Evolutionary conservation across 1,140 invertebrate species (phyloP).

Genomic region (Callitettix versicolor): DNA sequence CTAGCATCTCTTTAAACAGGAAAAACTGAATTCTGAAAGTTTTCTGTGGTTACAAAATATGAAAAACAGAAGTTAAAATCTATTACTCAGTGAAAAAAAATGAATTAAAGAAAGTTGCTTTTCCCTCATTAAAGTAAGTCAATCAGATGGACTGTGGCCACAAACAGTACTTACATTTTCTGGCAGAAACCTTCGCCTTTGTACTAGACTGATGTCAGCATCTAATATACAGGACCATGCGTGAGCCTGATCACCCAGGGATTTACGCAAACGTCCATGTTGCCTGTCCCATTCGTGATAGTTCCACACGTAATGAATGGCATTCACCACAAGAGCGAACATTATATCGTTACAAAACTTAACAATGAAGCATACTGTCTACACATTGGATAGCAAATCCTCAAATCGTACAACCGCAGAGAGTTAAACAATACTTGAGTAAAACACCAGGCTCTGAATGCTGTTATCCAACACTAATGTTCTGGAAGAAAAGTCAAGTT

Average conservation of each 20-base stretch:
- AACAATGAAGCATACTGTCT: not conserved
- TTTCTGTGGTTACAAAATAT: no score
- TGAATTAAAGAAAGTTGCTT: no score
- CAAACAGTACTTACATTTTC: no score
- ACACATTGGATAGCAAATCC: not conserved
- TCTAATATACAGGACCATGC: no score
- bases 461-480: not conserved
- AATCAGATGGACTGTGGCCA: no score
- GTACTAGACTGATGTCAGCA: no score
- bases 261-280: slow-evolving; percentile 6
- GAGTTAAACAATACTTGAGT: not conserved
- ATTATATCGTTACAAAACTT: slow-evolving; percentile 6
- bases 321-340: slow-evolving; percentile 21
- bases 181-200: no score
- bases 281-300: slow-evolving; percentile 24
- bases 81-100: no score
- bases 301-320: slow-evolving; percentile 25
- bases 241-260: not conserved
- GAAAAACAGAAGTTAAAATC: no score
- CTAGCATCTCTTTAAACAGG: no score
- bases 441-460: not conserved
- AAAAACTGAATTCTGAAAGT: no score
- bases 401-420: not conserved
- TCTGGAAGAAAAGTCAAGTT: not conserved
- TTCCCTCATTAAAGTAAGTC: no score